Evolutionary conservation across 1,140 invertebrate genomes (phyloP), one percentile per base, ranked within the genome.

Genomic region (Choristoneura fumiferana): DNA sequence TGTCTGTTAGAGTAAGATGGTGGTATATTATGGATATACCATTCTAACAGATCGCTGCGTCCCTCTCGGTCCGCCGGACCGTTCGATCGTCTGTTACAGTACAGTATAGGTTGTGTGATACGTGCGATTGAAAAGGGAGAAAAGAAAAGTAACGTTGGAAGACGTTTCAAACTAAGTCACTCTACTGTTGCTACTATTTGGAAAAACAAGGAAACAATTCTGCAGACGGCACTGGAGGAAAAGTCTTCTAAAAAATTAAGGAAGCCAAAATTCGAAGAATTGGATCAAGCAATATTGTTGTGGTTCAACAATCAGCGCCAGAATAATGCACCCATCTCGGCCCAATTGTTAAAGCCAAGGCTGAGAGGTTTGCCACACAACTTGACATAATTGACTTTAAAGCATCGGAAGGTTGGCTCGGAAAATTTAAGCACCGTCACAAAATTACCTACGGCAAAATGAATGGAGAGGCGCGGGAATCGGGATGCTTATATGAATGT

Each of bases 271-370:
- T 73, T 54, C 58, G 67, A 81, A 69, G 67, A 71, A 34, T 63
- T 83, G 39, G 70, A 81, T 69, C 66, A 72, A 57, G 69, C 70
- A 13, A 57, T 78, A 10, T 33, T 80, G 43, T 43, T 56, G 49
- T 81, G 75, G 78, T 75, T 74, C 68, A 34, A 73, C 60, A 15
- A 54, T 40, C 68, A 81, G 60, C 60, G 72, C 59, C 67, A 60
- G 54, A 69, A 72, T 65, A 76, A 79, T 63, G 36, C 73, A 5
- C 70, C 66, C 14, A 65, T 84, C 36, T 73, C 63, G 58, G 78
- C 40, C 69, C 73, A n/a, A 60, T 81, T 34, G 14, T 81, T 13
- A 78, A 77, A 73, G 65, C 60, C 39, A 73, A 79, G 60, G 76
- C 74, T 8, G 60, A 76, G 17, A 67, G 78, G n/a, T 66, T 81